Percentiles rank a stretch among this genome's conserved stretches.
phyloP scores from a whole-genome alignment of 37 sponge, comb jelly and placozoan species.

The Beroe forskalii region DNA sequence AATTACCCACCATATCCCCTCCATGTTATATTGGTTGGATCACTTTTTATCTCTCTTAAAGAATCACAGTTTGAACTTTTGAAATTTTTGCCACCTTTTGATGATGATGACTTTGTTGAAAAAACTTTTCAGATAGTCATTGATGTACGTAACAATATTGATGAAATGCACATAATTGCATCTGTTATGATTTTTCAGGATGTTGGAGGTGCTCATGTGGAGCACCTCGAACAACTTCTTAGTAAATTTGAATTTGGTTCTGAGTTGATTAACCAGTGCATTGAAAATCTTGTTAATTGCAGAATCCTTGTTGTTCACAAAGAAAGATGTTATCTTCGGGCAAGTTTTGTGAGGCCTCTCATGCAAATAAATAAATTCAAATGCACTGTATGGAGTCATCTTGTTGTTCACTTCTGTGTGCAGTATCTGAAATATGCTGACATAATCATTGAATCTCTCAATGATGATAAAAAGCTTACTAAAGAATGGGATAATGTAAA shows the following conservation, averaged over 20 bases:
- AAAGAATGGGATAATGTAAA: slow-evolving; percentile 9
- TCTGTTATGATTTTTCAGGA: slow-evolving; percentile 23
- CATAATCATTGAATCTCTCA: slow-evolving; percentile 17
- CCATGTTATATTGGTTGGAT: slow-evolving; percentile 6
- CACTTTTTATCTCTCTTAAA: slow-evolving; percentile 19
- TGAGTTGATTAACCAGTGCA: background rate
- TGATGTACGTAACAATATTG: slow-evolving; percentile 10
- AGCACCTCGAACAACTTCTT: background rate
- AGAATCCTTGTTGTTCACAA: background rate
- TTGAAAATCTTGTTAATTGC: slow-evolving; percentile 22
- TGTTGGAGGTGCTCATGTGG: slow-evolving; percentile 10
- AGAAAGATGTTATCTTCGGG: background rate
- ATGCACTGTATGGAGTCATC: background rate
- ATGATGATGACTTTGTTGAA: slow-evolving; percentile 13
- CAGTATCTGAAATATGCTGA: slow-evolving; percentile 26
- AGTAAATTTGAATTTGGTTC: background rate
- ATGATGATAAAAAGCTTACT: background rate
- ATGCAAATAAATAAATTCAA: background rate
- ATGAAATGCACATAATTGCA: slow-evolving; percentile 40
- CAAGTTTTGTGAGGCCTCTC: background rate
- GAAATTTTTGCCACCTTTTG: background rate
- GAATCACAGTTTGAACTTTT: slow-evolving; percentile 41
- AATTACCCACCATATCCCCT: slow-evolving; percentile 26
- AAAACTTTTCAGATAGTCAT: background rate
- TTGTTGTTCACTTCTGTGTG: background rate